Conservation (phyloP, 2,888 invertebrate genomes). For the Anoncus sp. region DNA sequence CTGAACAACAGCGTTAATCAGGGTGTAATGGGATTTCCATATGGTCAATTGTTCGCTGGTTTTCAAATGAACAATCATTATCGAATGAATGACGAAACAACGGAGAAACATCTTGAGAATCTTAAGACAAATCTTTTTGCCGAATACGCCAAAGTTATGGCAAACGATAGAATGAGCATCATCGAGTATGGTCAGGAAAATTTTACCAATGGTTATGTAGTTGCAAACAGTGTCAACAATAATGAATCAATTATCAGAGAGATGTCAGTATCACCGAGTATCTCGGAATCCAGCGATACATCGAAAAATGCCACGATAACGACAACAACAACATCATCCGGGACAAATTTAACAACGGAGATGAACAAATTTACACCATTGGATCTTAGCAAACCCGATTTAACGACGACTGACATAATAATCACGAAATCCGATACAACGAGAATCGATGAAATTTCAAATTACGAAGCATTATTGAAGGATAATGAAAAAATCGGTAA, state of each 20-base stretch:
- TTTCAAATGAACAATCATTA: conserved; percentile 63
- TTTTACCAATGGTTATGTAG: neutral
- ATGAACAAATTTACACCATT: conserved; percentile 83
- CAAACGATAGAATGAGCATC: conserved; percentile 42
- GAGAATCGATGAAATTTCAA: neutral
- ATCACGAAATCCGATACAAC: neutral
- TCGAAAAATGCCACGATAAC: conserved; percentile 61
- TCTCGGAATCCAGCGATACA: neutral
- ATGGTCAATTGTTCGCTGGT: conserved; percentile 66
- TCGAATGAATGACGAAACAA: conserved; percentile 42
- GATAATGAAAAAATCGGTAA: neutral
- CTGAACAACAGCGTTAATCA: conserved; percentile 70
- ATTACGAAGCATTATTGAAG: no score
- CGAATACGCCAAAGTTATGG: conserved; percentile 62
- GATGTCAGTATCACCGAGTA: neutral
- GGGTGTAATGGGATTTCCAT: conserved; percentile 78
- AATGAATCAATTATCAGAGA: conserved; percentile 27
- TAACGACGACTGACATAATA: conserved; percentile 69
- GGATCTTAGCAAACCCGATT: conserved; percentile 86
- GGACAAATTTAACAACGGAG: conserved; percentile 77
- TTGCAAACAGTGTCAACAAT: conserved; percentile 8
- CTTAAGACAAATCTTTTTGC: conserved; percentile 52
- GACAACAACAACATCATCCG: conserved; percentile 81
- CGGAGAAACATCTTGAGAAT: conserved; percentile 62
- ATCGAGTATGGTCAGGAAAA: conserved; percentile 61